Percentiles rank a stretch among this genome's conserved stretches.
Conservation (phyloP, 2,888 invertebrate species). For the Ischnura elegans region DNA sequence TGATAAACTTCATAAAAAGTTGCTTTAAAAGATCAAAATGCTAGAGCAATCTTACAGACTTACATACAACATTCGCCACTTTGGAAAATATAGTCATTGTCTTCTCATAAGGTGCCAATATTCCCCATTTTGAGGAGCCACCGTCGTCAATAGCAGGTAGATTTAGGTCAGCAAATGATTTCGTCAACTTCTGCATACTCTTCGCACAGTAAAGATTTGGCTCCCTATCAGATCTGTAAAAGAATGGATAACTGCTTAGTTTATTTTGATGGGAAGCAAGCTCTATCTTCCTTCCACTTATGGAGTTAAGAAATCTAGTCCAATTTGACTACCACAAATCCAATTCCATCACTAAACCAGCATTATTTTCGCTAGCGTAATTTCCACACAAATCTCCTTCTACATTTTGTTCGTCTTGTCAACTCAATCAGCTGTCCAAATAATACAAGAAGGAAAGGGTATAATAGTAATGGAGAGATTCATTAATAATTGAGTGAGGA, state of each 20-base stretch:
- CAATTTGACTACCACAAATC: too few relatives aligned
- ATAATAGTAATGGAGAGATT: too few relatives aligned
- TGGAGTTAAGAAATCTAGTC: too few relatives aligned
- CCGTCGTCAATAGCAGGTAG: constrained; percentile 84
- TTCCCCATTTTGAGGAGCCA: constrained; percentile 84
- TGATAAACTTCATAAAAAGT: not conserved
- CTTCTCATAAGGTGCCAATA: constrained; percentile 86
- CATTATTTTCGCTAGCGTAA: too few relatives aligned
- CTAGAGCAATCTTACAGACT: constrained; percentile 15
- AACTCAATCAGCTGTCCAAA: too few relatives aligned
- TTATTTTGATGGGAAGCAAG: not conserved
- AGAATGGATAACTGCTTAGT: not conserved
- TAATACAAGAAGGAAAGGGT: too few relatives aligned
- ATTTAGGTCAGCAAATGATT: constrained; percentile 82
- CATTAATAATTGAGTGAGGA: too few relatives aligned
- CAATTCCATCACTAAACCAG: too few relatives aligned
- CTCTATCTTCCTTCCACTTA: too few relatives aligned
- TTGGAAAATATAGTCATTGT: constrained; percentile 93
- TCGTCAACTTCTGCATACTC: constrained; percentile 20
- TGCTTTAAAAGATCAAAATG: not conserved
- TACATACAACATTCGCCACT: constrained; percentile 86
- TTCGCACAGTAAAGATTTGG: constrained; percentile 35
- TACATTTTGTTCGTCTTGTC: too few relatives aligned
- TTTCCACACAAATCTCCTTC: too few relatives aligned
- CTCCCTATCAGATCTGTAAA: constrained; percentile 37